Percentiles rank a stretch among this genome's conserved stretches.
Evolutionary conservation across 2,797 vertebrate species (phyloP).

Genomic region (Rhincodon typus): DNA sequence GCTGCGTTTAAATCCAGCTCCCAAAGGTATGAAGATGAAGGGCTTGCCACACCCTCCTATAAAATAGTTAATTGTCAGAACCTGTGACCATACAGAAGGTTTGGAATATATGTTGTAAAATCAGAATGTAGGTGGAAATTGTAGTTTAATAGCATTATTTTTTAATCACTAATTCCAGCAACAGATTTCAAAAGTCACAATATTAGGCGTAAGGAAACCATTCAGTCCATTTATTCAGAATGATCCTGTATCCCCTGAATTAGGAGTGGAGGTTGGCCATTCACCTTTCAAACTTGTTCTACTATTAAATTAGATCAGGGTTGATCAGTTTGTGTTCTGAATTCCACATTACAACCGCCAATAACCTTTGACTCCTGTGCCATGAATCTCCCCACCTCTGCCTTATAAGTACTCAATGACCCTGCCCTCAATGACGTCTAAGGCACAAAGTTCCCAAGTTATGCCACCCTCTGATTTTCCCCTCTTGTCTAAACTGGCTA

Average conservation of each 20-base stretch:
- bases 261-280: too few relatives aligned
- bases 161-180: neutral
- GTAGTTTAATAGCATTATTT: neutral
- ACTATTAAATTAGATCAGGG: too few relatives aligned
- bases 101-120: neutral
- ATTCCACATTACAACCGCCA: too few relatives aligned
- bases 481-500: too few relatives aligned
- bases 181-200: neutral
- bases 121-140: neutral
- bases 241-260: neutral
- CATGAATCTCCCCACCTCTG: too few relatives aligned
- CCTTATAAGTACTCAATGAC: too few relatives aligned
- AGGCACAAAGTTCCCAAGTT: too few relatives aligned
- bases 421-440: too few relatives aligned
- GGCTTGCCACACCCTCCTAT: neutral
- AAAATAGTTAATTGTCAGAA: neutral
- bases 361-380: too few relatives aligned
- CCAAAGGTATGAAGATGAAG: neutral
- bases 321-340: too few relatives aligned
- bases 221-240: neutral
- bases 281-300: too few relatives aligned
- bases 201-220: neutral
- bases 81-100: neutral
- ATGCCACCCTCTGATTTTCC: too few relatives aligned
- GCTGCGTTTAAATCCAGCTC: neutral